Evolutionary conservation across 2,888 invertebrate species (phyloP).

Genomic region (Drosophila paranaensis): DNA sequence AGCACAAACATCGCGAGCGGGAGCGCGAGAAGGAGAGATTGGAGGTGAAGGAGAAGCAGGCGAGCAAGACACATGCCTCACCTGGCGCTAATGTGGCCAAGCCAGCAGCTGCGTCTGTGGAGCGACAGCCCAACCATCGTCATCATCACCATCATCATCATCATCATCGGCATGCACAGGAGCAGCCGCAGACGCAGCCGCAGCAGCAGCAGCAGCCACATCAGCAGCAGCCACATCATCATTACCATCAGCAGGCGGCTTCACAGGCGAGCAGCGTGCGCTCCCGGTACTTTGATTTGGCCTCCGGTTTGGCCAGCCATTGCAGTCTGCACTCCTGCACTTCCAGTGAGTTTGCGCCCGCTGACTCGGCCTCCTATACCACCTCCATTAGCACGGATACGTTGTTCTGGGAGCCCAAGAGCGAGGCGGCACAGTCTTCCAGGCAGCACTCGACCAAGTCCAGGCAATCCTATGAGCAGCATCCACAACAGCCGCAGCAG

Average conservation of each 20-base stretch:
- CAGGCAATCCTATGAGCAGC: slow-evolving; percentile 85
- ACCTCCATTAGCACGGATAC: slow-evolving; percentile 95
- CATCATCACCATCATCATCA: slow-evolving; percentile 64
- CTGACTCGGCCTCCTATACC: slow-evolving; percentile 92
- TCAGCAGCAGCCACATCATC: slow-evolving; percentile 84
- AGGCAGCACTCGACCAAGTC: slow-evolving; percentile 86
- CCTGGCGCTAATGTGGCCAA: slow-evolving; percentile 1
- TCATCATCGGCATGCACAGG: slow-evolving; percentile 70
- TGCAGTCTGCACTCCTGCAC: slow-evolving; percentile 94
- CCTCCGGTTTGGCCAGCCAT: slow-evolving; percentile 90
- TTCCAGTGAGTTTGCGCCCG: slow-evolving; percentile 90
- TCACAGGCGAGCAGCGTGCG: slow-evolving; percentile 82
- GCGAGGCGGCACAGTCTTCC: slow-evolving; percentile 83
- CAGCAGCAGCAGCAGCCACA: slow-evolving; percentile 76
- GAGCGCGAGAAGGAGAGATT: slow-evolving; percentile 83
- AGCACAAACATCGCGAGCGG: slow-evolving; percentile 86
- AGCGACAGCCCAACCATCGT: slow-evolving; percentile 46
- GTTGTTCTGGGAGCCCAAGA: slow-evolving; percentile 91
- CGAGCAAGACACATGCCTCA: slow-evolving; percentile 44
- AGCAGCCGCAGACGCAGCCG: slow-evolving; percentile 69
- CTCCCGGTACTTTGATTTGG: slow-evolving; percentile 88
- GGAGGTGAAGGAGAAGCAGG: slow-evolving; percentile 59
- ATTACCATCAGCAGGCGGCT: slow-evolving; percentile 84
- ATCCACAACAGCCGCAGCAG: slow-evolving; percentile 56
- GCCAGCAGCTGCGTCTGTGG: background rate